These are phyloP conservation scores for Ageneiosus marmoratus DNA, from an alignment of 2,113 vertebrate genomes.

Conservation along the genomic window DNA sequence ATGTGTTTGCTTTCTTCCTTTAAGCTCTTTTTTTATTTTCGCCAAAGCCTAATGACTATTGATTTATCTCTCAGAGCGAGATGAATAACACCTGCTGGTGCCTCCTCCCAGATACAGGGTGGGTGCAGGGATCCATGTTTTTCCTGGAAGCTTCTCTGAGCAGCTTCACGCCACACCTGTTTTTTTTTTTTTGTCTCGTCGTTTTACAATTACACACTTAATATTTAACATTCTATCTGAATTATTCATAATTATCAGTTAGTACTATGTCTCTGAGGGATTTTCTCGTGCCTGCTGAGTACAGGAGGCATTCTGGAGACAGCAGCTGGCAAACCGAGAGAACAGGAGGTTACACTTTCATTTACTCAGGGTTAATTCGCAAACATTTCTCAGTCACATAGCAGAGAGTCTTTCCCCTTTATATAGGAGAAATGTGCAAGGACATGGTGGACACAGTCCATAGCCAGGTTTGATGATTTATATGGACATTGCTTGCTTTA, in stretches of 20 bases:
- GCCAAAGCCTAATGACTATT: conserved; percentile 5
- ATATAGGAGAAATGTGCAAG: background rate
- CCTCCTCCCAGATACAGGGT: background rate
- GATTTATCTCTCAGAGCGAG: conserved; percentile 6
- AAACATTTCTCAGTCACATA: background rate
- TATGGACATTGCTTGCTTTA: background rate
- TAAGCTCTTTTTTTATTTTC: conserved; percentile 8
- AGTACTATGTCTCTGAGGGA: background rate
- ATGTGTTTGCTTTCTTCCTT: background rate
- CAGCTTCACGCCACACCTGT: background rate
- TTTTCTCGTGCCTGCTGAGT: conserved; percentile 6
- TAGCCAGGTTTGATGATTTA: conserved; percentile 1
- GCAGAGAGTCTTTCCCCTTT: background rate
- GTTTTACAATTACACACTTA: conserved; percentile 25
- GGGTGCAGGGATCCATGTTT: background rate
- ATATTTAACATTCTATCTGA: conserved; percentile 35
- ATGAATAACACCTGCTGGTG: conserved; percentile 21
- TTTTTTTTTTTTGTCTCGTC: background rate
- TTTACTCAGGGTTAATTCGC: conserved; percentile 10
- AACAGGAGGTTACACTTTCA: conserved; percentile 17
- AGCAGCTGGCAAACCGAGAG: conserved; percentile 16
- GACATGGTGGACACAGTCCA: background rate
- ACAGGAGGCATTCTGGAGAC: conserved; percentile 6
- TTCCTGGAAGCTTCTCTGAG: background rate
- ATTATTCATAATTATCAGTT: conserved; percentile 40